Conservation (phyloP, 2,888 invertebrate genomes). For the Spilarctia lutea region DNA sequence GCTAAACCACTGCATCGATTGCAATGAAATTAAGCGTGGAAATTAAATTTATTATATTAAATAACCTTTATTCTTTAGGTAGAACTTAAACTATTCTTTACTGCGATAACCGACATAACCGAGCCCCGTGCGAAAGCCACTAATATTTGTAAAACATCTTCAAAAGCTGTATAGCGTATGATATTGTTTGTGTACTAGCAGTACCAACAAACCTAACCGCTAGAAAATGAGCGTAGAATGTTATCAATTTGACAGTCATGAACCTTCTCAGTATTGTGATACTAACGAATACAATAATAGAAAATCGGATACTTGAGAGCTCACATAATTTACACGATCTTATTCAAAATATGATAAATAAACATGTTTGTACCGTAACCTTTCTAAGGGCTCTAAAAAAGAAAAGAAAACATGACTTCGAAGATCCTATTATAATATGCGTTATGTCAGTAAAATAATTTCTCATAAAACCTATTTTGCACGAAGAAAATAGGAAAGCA, state of each 20-base stretch:
- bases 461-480: background rate
- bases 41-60: too few relatives aligned
- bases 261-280: slow-evolving; percentile 49
- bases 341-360: slow-evolving; percentile 68
- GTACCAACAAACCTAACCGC: background rate
- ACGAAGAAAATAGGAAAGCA: slow-evolving; percentile 45
- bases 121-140: too few relatives aligned
- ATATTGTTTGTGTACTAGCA: too few relatives aligned
- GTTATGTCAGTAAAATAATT: background rate
- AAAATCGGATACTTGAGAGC: slow-evolving; percentile 60
- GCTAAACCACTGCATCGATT: too few relatives aligned
- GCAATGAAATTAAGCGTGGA: too few relatives aligned
- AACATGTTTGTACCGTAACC: slow-evolving; percentile 47
- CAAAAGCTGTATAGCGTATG: too few relatives aligned
- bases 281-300: slow-evolving; percentile 72
- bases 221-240: background rate
- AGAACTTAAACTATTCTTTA: too few relatives aligned
- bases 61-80: too few relatives aligned
- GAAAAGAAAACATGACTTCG: background rate
- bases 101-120: too few relatives aligned
- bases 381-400: background rate
- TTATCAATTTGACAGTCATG: slow-evolving; percentile 36
- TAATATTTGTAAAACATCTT: too few relatives aligned
- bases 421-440: background rate
- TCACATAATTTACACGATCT: slow-evolving; percentile 43